Evolutionary conservation across 2,797 vertebrate species (phyloP).

Genomic region (Tenualosa ilisha): DNA sequence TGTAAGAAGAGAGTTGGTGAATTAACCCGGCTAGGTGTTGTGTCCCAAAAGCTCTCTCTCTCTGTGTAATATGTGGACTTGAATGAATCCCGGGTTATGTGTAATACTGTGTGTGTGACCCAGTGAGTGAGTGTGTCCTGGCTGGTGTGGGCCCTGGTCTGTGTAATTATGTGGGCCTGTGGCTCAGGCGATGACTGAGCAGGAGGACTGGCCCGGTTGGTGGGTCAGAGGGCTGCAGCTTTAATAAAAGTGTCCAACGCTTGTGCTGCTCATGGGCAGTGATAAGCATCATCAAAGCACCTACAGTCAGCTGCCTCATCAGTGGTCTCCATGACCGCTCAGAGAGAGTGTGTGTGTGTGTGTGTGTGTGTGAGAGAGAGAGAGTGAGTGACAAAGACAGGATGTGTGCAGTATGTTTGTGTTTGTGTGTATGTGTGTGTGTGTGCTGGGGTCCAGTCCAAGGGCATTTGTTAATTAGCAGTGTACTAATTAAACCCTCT

Average conservation of each 20-base stretch:
- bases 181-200: neutral
- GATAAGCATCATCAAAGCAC: slow-evolving; percentile 15
- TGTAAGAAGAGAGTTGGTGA: too few relatives aligned
- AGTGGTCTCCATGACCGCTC: neutral
- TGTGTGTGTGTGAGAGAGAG: neutral
- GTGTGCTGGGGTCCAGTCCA: neutral
- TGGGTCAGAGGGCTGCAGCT: neutral
- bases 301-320: neutral
- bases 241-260: neutral
- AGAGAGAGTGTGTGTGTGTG: neutral
- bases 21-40: too few relatives aligned
- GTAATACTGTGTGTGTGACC: neutral
- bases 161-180: slow-evolving; percentile 14
- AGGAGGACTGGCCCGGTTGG: neutral
- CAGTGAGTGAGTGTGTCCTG: neutral
- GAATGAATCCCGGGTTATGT: neutral
- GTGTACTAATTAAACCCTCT: neutral
- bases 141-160: neutral
- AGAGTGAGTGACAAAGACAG: too few relatives aligned
- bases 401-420: neutral
- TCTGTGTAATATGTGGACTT: too few relatives aligned
- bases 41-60: too few relatives aligned
- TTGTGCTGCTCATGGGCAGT: neutral
- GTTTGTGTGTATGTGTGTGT: neutral
- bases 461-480: neutral